Conservation (phyloP, 1,140 invertebrate species). For the Brachionus asplanchnoidis region DNA sequence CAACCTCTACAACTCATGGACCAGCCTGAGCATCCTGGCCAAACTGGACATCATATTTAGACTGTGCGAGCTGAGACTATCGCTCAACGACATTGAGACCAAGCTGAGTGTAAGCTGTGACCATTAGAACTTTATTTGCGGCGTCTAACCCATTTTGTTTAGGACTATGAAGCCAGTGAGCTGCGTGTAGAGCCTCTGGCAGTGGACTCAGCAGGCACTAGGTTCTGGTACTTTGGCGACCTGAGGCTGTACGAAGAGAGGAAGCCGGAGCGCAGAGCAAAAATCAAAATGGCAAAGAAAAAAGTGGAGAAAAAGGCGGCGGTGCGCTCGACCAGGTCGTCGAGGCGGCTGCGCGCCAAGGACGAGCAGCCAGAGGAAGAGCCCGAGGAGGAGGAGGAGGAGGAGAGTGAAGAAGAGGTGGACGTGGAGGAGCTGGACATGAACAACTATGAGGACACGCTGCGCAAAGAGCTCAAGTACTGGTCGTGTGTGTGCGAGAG, state of each 20-base stretch:
- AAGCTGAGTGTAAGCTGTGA: conserved; percentile 4
- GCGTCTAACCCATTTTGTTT: background rate
- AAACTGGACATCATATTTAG: conserved; percentile 36
- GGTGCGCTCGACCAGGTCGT: background rate
- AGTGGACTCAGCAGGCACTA: conserved; percentile 2
- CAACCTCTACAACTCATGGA: background rate
- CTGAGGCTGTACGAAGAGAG: background rate
- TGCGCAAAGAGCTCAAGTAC: conserved; percentile 8
- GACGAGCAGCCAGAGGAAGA: background rate
- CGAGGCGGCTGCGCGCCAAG: background rate
- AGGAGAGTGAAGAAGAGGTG: background rate
- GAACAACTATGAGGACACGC: background rate
- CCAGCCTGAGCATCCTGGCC: background rate
- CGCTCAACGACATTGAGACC: background rate
- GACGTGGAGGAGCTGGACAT: background rate
- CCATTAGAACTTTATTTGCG: background rate
- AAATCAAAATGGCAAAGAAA: background rate
- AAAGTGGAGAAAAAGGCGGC: background rate
- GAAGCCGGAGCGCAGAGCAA: background rate
- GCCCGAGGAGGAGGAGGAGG: background rate
- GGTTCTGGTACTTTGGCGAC: conserved; percentile 40
- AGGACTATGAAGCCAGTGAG: conserved; percentile 25
- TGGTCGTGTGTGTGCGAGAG: conserved; percentile 23
- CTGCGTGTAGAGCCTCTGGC: conserved; percentile 27
- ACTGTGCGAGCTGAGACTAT: conserved; percentile 18